phyloP scores from a whole-genome alignment of 2,797 vertebrate species.

The Coluber constrictor region DNA sequence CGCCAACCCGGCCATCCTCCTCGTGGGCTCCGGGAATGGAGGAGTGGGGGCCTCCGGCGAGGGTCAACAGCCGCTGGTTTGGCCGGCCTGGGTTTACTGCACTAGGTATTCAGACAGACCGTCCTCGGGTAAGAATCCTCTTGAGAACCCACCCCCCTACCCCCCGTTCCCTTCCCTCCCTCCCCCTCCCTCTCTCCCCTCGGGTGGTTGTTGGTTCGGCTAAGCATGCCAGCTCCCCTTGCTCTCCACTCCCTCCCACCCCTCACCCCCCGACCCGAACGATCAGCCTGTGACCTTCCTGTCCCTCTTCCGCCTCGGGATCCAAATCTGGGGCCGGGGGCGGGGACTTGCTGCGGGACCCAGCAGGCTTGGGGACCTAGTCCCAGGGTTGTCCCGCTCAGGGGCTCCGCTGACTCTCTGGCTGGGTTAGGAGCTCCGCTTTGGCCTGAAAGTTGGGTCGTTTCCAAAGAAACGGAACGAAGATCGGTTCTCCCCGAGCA shows the following conservation, averaged over 20 bases:
- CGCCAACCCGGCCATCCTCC: conserved; percentile 78
- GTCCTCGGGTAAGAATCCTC: conserved; percentile 90
- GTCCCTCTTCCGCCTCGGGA: neutral
- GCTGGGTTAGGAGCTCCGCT: neutral
- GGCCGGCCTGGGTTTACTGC: conserved; percentile 98
- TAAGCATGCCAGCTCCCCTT: neutral
- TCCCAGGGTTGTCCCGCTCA: neutral
- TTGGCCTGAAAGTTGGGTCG: neutral
- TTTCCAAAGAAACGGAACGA: neutral
- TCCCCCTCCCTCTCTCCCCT: too few relatives aligned
- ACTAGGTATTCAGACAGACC: conserved; percentile 95
- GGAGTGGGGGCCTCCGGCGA: conserved; percentile 78
- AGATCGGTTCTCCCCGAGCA: neutral
- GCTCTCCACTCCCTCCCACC: neutral
- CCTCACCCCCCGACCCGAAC: neutral
- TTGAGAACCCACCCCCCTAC: neutral
- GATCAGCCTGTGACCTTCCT: neutral
- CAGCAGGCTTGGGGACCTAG: neutral
- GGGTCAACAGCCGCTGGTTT: conserved; percentile 82
- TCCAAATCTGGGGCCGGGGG: neutral
- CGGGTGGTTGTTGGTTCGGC: neutral
- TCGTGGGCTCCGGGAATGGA: conserved; percentile 82
- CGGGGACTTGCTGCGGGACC: neutral
- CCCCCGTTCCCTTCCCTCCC: neutral
- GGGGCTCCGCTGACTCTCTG: neutral